Base-by-base conservation (phyloP, 2,113 vertebrate species). In the Oophaga pumilio region DNA sequence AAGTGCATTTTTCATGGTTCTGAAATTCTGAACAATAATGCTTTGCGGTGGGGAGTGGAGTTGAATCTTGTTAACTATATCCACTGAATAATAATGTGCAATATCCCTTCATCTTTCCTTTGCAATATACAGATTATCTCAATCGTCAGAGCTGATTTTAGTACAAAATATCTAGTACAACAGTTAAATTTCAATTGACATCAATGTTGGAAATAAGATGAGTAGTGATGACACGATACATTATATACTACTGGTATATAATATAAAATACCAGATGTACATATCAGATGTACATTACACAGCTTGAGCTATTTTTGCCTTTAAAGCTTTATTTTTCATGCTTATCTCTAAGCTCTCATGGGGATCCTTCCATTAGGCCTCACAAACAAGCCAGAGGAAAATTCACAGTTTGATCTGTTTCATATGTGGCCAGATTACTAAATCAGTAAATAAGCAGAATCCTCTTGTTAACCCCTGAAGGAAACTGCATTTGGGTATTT, bases 351-450 rank as follows among this genome's bases (percentile, higher is more conserved):
- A 71, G 64, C 53, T 87, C 71, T 52, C 64, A 56, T 60, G 28
- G 69, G 50, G 14, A 59, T 79, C 49, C 85, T 68, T 53, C 28
- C 26, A 69, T 33, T 71, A 81, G 85, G 77, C 85, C 64, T 81
- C 77, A 8, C 76, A 59, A 68, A 64, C 64, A 80, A 71, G 52
- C 71, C 60, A 80, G 57, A 77, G 74, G 76, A 59, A 73, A 81
- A 87, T 81, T 87, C 85, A 71, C 85, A 56, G 77, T 87, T 87
- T 87, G 85, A 87, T 87, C 85, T 81, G 64, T 87, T 87, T 87
- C 85, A 87, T 87, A 87, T 87, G 85, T 81, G 74, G 85, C 73
- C 49, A 68, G 14, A 78, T 66, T 68, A 28, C n/a, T 78, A 49
- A 78, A 49, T 1, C 52, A 56, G 15, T 28, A 57, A 7, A 60